A percentile compares a stretch with the other conserved stretches of the same genome.
These are phyloP conservation scores for Cremastinae sp. DNA, from an alignment of 2,888 invertebrate species.

Conservation along the genomic window DNA sequence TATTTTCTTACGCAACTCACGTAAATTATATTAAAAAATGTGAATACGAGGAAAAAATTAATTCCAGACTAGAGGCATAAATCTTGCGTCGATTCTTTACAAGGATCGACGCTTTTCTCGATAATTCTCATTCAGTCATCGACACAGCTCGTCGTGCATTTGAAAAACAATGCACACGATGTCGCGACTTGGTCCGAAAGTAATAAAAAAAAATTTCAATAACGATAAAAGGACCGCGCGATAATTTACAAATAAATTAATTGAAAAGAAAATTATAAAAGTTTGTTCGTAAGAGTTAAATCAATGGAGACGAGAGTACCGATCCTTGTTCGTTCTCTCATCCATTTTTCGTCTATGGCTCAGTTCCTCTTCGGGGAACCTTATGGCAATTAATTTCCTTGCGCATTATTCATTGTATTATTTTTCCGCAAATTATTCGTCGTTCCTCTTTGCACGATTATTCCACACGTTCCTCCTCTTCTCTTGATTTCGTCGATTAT, in stretches of 20 bases:
- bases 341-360: conserved; percentile 55
- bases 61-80: conserved; percentile 74
- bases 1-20: conserved; percentile 38
- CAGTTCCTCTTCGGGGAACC: conserved; percentile 54
- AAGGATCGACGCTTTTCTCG: conserved; percentile 34
- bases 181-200: conserved; percentile 27
- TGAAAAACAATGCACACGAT: conserved; percentile 36
- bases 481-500: conserved; percentile 36
- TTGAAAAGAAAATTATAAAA: conserved; percentile 18
- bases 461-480: conserved; percentile 20
- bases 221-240: conserved; percentile 35
- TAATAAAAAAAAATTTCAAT: conserved; percentile 16
- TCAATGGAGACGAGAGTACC: conserved; percentile 35
- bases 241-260: conserved; percentile 61
- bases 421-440: conserved; percentile 47
- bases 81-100: conserved; percentile 68
- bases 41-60: conserved; percentile 40
- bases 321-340: conserved; percentile 2
- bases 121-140: conserved; percentile 34
- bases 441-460: conserved; percentile 34
- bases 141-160: conserved; percentile 35
- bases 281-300: background rate
- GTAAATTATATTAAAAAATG: conserved; percentile 37
- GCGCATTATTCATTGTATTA: conserved; percentile 40
- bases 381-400: conserved; percentile 55